A percentile compares a stretch with the other conserved stretches of the same genome.
These are phyloP conservation scores for Agelas oroides DNA, from an alignment of 37 sponge, comb jelly and placozoan species.

Conservation along the genomic window DNA sequence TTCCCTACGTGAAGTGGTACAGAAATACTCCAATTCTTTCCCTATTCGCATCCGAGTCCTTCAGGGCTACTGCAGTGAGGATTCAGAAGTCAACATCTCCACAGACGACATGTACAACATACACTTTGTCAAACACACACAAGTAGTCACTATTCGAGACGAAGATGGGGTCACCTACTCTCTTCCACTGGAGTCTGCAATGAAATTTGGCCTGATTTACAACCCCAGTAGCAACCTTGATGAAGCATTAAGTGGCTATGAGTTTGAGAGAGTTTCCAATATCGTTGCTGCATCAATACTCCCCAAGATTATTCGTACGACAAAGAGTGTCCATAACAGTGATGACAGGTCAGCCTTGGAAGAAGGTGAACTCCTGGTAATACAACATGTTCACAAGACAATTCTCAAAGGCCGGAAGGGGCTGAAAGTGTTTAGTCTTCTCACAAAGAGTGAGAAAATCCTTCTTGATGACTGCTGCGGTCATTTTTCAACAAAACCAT, in stretches of 20 bases:
- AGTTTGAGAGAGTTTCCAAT: conserved; percentile 23
- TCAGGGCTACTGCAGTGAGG: conserved; percentile 50
- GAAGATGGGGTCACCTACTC: not conserved
- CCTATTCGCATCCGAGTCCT: conserved; percentile 43
- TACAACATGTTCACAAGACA: not conserved
- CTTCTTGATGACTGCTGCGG: conserved; percentile 37
- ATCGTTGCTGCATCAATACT: conserved; percentile 1
- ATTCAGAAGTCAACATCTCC: conserved; percentile 37
- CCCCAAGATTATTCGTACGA: conserved; percentile 50
- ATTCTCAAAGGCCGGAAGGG: conserved; percentile 19
- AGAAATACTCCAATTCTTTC: conserved; percentile 19
- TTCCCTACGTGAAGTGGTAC: not conserved
- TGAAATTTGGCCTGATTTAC: conserved; percentile 41
- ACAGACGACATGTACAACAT: conserved; percentile 41
- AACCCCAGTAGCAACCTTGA: conserved; percentile 26
- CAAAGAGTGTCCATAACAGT: not conserved
- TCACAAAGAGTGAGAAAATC: conserved; percentile 27
- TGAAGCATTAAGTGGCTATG: conserved; percentile 39
- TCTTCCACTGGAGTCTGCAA: conserved; percentile 33
- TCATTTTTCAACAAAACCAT: conserved; percentile 49
- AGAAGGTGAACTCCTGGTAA: conserved; percentile 32
- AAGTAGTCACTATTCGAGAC: conserved; percentile 40
- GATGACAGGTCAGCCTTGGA: not conserved
- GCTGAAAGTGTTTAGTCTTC: conserved; percentile 37
- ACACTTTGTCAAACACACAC: conserved; percentile 33